Percentiles rank a stretch among this genome's conserved stretches.
phyloP scores from a whole-genome alignment of 2,113 vertebrate species.

The Vulpes vulpes region DNA sequence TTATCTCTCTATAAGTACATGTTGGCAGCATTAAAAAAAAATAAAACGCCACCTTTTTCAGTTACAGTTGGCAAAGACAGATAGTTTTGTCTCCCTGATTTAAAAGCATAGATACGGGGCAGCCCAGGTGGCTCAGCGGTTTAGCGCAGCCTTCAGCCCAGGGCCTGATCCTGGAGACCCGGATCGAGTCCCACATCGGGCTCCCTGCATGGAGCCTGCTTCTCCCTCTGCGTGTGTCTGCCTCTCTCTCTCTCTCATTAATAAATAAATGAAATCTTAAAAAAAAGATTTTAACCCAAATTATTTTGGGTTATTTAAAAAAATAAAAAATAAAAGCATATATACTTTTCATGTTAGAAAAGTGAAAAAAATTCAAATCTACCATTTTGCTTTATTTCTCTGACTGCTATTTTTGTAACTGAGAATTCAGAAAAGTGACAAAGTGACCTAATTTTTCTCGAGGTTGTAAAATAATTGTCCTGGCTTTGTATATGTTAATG shows the following conservation, averaged over 20 bases:
- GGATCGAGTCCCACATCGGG: too few species aligned
- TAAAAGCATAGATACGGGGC: background rate
- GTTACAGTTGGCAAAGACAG: background rate
- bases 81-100: background rate
- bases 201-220: too few species aligned
- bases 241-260: too few species aligned
- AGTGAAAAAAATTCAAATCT: background rate
- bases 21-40: background rate
- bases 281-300: too few species aligned
- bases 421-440: background rate
- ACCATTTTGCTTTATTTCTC: background rate
- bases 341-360: background rate
- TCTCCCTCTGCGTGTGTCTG: too few species aligned
- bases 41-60: background rate
- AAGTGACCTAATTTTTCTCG: slow-evolving; percentile 41
- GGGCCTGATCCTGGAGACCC: too few species aligned
- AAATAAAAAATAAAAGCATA: background rate
- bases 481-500: background rate
- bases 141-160: too few species aligned
- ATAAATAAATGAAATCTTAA: too few species aligned
- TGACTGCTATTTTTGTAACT: slow-evolving; percentile 7
- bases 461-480: background rate
- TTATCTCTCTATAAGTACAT: background rate
- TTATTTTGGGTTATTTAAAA: too few species aligned
- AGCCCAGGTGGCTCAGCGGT: too few species aligned